These are phyloP conservation scores for Riparia riparia DNA, from an alignment of 2,113 vertebrate genomes.

Conservation along the genomic window DNA sequence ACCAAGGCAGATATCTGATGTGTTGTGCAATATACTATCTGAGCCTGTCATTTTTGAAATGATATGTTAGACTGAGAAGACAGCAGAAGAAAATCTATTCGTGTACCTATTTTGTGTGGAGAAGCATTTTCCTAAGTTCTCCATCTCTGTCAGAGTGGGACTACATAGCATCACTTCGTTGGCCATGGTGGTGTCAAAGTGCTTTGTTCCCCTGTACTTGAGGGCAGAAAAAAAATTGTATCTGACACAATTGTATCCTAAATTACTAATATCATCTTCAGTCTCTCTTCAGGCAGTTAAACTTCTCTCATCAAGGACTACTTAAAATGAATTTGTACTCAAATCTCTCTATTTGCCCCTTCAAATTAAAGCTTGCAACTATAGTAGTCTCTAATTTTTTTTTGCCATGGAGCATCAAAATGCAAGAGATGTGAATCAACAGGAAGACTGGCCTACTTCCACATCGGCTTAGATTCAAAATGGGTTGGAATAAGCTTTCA, in stretches of 20 bases:
- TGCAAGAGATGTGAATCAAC: background rate
- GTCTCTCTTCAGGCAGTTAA: background rate
- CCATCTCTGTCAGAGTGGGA: background rate
- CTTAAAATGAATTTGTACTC: background rate
- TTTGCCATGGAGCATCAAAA: background rate
- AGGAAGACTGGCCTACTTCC: background rate
- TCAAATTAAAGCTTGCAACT: background rate
- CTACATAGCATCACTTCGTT: background rate
- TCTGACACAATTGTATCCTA: background rate
- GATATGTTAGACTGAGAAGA: background rate
- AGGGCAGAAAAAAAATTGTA: background rate
- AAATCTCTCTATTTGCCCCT: background rate
- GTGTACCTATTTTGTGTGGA: background rate
- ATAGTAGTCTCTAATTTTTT: background rate
- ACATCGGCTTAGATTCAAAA: background rate
- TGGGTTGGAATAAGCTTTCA: background rate
- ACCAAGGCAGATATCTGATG: constrained; percentile 36
- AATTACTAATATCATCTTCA: background rate
- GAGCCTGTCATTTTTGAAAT: constrained; percentile 51
- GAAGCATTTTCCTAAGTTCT: background rate
- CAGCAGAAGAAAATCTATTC: background rate
- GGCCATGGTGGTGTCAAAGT: background rate
- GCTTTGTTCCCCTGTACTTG: background rate
- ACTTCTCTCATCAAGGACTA: background rate
- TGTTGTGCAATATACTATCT: constrained; percentile 42